Percentiles rank a stretch among this genome's conserved stretches.
phyloP scores from a whole-genome alignment of 2,888 invertebrate genomes.

The Leistus spinibarbis region DNA sequence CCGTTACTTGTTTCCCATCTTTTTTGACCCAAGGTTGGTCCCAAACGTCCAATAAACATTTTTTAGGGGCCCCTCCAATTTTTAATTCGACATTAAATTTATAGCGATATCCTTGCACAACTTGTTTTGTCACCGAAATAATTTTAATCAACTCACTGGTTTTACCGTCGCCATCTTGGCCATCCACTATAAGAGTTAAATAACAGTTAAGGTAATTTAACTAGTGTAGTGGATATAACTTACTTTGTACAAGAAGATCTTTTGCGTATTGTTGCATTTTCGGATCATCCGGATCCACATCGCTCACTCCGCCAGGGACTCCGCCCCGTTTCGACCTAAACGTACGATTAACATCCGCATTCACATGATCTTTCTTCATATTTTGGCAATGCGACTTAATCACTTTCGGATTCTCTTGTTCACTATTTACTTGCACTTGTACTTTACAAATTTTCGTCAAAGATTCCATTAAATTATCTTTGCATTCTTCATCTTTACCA shows the following conservation, averaged over 20 bases:
- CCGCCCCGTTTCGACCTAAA: constrained; percentile 19
- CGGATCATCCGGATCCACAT: constrained; percentile 44
- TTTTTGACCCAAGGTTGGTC: constrained; percentile 64
- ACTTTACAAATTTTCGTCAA: constrained; percentile 62
- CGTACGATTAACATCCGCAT: constrained; percentile 24
- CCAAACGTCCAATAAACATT: constrained; percentile 63
- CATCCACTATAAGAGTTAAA: constrained; percentile 14
- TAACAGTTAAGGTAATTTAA: no score
- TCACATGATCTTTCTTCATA: constrained; percentile 47
- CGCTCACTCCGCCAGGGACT: constrained; percentile 41
- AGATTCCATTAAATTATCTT: constrained; percentile 51
- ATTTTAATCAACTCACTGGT: constrained; percentile 57
- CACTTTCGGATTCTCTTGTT: constrained; percentile 57
- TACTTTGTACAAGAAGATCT: constrained; percentile 43
- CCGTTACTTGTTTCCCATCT: constrained; percentile 56
- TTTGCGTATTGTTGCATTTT: constrained; percentile 44
- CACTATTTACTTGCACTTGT: constrained; percentile 57
- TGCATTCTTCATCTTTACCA: constrained; percentile 45
- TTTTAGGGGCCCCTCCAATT: constrained; percentile 48
- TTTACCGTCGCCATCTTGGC: constrained; percentile 50
- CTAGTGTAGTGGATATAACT: neutral
- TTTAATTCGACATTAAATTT: constrained; percentile 59
- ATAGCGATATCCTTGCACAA: constrained; percentile 63
- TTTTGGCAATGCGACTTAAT: constrained; percentile 61
- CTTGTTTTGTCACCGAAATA: constrained; percentile 58